A percentile compares a stretch with the other conserved stretches of the same genome.
phyloP scores from a whole-genome alignment of 2,888 invertebrate genomes.

The Tanypteryx hageni region DNA sequence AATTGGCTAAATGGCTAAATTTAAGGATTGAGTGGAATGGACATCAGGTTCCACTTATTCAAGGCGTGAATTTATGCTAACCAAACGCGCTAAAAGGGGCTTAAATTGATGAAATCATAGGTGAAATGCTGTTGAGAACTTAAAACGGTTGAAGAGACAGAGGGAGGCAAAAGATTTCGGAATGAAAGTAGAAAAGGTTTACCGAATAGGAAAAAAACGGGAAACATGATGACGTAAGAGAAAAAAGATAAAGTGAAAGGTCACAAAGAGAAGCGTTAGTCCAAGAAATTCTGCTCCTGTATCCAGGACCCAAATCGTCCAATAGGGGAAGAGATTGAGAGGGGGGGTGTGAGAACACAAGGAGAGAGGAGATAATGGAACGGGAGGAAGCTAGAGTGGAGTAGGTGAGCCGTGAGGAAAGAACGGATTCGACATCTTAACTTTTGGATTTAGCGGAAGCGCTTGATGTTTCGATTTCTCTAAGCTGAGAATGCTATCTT shows the following conservation, averaged over 20 bases:
- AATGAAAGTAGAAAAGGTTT: neutral
- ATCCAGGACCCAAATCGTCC: neutral
- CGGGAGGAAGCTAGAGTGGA: neutral
- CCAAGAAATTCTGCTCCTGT: neutral
- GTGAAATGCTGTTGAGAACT: too few relatives aligned
- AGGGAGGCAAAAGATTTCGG: neutral
- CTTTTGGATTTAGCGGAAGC: neutral
- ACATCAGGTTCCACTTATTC: too few relatives aligned
- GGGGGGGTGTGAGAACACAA: neutral
- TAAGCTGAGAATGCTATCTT: constrained; percentile 2
- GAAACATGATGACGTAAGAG: neutral
- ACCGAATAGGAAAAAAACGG: neutral
- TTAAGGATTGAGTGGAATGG: too few relatives aligned
- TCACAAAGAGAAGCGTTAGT: neutral
- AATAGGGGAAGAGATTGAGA: neutral
- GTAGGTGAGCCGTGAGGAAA: neutral
- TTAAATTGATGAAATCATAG: too few relatives aligned
- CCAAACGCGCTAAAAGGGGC: too few relatives aligned
- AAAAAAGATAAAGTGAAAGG: neutral
- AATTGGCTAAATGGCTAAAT: too few relatives aligned
- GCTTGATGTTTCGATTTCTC: neutral
- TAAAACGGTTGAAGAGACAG: too few relatives aligned
- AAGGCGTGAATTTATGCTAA: too few relatives aligned
- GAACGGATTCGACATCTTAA: neutral
- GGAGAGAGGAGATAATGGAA: neutral